These are phyloP conservation scores for Tholera decimalis DNA, from an alignment of 2,888 invertebrate genomes.

Conservation along the genomic window DNA sequence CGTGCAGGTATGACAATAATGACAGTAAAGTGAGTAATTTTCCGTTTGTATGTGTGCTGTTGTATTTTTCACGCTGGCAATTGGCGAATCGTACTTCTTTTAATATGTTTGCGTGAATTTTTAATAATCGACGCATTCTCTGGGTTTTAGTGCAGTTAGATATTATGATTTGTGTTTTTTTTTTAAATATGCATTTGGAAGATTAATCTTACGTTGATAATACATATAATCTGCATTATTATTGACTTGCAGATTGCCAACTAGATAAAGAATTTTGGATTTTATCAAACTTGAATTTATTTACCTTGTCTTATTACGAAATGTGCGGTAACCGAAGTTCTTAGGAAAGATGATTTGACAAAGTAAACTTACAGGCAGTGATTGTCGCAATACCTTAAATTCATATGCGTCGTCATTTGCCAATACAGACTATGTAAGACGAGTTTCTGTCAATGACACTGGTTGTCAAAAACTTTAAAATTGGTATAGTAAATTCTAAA, in stretches of 20 bases:
- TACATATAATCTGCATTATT: not conserved
- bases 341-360: not conserved
- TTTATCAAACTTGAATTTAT: constrained; percentile 2
- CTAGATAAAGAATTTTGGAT: not conserved
- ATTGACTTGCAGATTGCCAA: not conserved
- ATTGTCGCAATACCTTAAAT: too few relatives aligned
- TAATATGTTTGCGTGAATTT: constrained; percentile 63
- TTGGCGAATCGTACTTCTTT: constrained; percentile 53
- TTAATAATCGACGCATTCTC: constrained; percentile 62
- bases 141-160: constrained; percentile 27
- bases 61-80: constrained; percentile 56
- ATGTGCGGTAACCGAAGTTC: not conserved
- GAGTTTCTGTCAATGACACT: too few relatives aligned
- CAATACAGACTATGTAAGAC: too few relatives aligned
- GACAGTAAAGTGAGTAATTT: constrained; percentile 37
- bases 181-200: constrained; percentile 24
- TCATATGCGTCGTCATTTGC: too few relatives aligned
- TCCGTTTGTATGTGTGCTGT: constrained; percentile 38
- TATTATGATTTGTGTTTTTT: constrained; percentile 24
- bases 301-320: not conserved
- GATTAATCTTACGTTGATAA: not conserved
- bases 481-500: too few relatives aligned
- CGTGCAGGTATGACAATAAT: constrained; percentile 33
- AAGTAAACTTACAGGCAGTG: not conserved
- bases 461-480: too few relatives aligned